Conservation (phyloP, 2,797 vertebrate species). For the Coluber constrictor region DNA sequence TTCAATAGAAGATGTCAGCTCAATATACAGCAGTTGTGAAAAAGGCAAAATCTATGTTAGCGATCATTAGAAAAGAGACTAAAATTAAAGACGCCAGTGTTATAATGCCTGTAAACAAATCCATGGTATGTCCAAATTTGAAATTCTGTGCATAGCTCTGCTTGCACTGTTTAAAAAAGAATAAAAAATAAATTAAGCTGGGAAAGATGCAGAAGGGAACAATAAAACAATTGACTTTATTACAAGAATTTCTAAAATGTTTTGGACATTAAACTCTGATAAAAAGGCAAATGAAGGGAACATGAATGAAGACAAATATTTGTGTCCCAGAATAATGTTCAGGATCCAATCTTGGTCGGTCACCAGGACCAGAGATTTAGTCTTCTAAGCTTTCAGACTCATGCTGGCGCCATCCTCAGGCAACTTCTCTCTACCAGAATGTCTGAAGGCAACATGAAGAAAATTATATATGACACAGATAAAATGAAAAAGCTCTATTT, state of each 20-base stretch:
- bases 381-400: not conserved
- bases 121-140: not conserved
- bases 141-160: not conserved
- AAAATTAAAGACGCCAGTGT: not conserved
- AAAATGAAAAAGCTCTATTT: not conserved
- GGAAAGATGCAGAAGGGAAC: not conserved
- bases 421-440: not conserved
- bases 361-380: no score
- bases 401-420: not conserved
- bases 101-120: not conserved
- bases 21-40: not conserved
- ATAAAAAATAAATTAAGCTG: not conserved
- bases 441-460: not conserved
- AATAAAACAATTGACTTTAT: not conserved
- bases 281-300: not conserved
- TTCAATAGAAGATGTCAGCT: not conserved
- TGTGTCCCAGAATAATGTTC: not conserved
- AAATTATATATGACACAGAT: not conserved
- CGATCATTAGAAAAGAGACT: not conserved
- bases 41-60: not conserved
- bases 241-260: not conserved
- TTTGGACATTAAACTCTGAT: not conserved
- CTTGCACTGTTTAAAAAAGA: not conserved
- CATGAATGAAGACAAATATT: not conserved
- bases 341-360: no score